Evolutionary conservation across 1,140 invertebrate species (phyloP).

Genomic region (Zaprionus inermis): DNA sequence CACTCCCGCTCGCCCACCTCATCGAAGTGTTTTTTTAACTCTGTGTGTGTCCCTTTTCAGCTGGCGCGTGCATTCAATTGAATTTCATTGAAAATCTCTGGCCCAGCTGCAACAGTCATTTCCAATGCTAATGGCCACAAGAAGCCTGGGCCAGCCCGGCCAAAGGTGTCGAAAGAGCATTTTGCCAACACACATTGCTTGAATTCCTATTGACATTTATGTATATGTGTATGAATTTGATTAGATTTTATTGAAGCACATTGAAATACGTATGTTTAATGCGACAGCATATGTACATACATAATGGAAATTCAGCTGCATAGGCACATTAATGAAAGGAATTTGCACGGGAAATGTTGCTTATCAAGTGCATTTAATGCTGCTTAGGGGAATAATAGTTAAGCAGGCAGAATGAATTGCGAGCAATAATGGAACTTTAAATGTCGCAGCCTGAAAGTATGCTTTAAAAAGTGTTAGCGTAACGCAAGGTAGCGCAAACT

Average conservation of each 20-base stretch:
- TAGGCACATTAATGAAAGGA: constrained; percentile 1
- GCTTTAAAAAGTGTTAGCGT: neutral
- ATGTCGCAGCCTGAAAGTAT: constrained; percentile 3
- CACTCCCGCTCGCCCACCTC: neutral
- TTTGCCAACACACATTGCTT: constrained; percentile 39
- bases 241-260: constrained; percentile 50
- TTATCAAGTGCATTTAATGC: neutral
- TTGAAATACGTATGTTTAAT: constrained; percentile 15
- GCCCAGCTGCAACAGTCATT: constrained; percentile 33
- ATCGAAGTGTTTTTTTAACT: constrained; percentile 3
- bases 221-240: constrained; percentile 65
- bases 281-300: neutral
- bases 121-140: constrained; percentile 49
- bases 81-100: constrained; percentile 68
- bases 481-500: no score
- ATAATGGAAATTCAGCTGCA: neutral
- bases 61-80: constrained; percentile 71
- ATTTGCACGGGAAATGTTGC: neutral
- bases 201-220: constrained; percentile 64
- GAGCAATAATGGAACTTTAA: neutral
- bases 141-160: neutral
- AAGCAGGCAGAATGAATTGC: neutral
- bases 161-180: constrained; percentile 55
- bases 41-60: constrained; percentile 38
- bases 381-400: neutral